Conservation (phyloP, 2,113 vertebrate species). For the Rhadina sibilatrix region DNA sequence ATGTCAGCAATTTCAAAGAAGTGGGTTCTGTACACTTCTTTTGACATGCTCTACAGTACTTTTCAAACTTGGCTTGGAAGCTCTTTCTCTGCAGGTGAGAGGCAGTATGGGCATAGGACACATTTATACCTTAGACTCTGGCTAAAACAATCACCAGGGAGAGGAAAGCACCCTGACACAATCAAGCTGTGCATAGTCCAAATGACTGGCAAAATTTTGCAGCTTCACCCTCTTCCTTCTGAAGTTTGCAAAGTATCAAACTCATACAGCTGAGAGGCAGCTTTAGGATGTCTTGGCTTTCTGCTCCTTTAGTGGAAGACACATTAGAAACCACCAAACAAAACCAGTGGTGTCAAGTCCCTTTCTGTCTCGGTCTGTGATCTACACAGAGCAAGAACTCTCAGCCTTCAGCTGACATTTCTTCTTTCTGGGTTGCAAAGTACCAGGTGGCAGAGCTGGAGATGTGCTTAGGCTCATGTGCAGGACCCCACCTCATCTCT, state of each 20-base stretch:
- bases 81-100: neutral
- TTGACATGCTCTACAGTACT: neutral
- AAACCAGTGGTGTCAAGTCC: neutral
- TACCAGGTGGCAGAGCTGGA: neutral
- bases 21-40: neutral
- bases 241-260: neutral
- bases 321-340: neutral
- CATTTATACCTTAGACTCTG: neutral
- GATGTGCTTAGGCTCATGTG: neutral
- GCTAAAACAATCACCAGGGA: neutral
- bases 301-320: neutral
- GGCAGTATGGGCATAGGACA: neutral
- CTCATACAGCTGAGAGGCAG: neutral
- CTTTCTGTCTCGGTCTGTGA: neutral
- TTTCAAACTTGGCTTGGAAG: neutral
- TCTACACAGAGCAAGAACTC: neutral
- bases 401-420: neutral
- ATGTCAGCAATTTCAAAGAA: slow-evolving; percentile 27
- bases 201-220: neutral
- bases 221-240: neutral
- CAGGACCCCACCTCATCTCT: accelerated
- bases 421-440: neutral
- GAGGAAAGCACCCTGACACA: neutral
- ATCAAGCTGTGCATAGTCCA: neutral
- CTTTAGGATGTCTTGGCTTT: neutral